phyloP scores from a whole-genome alignment of 2,113 vertebrate genomes.

The Ceyx melanurus region DNA sequence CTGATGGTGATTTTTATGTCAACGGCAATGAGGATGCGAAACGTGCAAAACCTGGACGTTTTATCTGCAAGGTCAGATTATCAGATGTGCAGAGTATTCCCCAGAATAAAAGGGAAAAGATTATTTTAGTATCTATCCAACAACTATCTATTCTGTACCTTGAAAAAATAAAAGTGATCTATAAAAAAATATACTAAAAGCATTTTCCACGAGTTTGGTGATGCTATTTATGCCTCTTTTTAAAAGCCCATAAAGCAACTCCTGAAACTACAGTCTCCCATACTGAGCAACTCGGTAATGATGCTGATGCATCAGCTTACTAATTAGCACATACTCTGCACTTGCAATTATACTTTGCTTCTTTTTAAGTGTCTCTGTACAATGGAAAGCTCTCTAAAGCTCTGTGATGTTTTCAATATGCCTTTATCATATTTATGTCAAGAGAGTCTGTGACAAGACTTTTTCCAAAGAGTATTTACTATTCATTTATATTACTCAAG shows the following conservation, averaged over 20 bases:
- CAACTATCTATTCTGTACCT: constrained; percentile 7
- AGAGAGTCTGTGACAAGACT: not conserved
- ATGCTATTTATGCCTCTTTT: constrained; percentile 26
- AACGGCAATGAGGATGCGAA: not conserved
- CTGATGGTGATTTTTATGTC: not conserved
- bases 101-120: not conserved
- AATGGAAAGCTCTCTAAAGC: not conserved
- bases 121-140: not conserved
- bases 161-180: constrained; percentile 55
- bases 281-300: constrained; percentile 27
- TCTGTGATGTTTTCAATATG: not conserved
- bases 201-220: constrained; percentile 20
- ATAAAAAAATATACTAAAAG: constrained; percentile 34
- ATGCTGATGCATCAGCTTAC: constrained; percentile 31
- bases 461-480: not conserved
- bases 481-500: not conserved
- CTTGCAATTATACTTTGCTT: not conserved
- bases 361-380: not conserved
- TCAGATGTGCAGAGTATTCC: not conserved
- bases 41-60: not conserved
- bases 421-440: not conserved
- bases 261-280: not conserved
- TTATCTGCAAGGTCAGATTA: not conserved
- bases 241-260: constrained; percentile 59
- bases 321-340: constrained; percentile 54